Evolutionary conservation across 2,113 vertebrate species (phyloP).

Genomic region (Regulus satrapa): DNA sequence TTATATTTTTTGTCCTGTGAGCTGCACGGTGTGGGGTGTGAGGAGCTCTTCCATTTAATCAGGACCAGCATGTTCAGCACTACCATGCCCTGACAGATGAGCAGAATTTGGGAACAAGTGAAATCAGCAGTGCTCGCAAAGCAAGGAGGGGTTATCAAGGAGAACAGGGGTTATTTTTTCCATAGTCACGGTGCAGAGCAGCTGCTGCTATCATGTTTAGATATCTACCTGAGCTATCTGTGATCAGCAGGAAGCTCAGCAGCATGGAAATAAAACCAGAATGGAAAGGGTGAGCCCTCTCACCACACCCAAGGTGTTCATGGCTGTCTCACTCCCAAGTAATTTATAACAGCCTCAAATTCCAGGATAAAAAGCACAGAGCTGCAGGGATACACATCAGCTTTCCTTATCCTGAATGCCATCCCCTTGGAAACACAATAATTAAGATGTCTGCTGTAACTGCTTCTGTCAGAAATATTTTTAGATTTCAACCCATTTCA

Average conservation of each 20-base stretch:
- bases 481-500: constrained; percentile 71
- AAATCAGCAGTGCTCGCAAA: constrained; percentile 7
- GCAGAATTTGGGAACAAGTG: constrained; percentile 16
- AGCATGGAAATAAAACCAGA: not conserved
- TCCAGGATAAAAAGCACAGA: constrained; percentile 68
- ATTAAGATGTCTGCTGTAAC: constrained; percentile 77
- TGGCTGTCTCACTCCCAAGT: constrained; percentile 46
- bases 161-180: not conserved
- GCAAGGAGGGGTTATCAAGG: constrained; percentile 31
- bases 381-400: constrained; percentile 71
- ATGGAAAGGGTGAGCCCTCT: constrained; percentile 1
- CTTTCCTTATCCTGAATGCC: constrained; percentile 68
- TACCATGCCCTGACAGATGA: not conserved
- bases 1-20: not conserved
- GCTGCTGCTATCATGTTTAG: not conserved
- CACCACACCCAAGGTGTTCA: not conserved
- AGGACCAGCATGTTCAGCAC: constrained; percentile 43
- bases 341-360: constrained; percentile 68
- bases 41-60: not conserved
- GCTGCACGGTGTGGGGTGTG: not conserved
- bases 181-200: too few species aligned
- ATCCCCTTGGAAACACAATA: constrained; percentile 76
- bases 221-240: not conserved
- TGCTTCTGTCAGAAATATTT: constrained; percentile 76
- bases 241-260: not conserved